These are phyloP conservation scores for Craterocephalus amniculus DNA, from an alignment of 2,797 vertebrate species.

Conservation along the genomic window DNA sequence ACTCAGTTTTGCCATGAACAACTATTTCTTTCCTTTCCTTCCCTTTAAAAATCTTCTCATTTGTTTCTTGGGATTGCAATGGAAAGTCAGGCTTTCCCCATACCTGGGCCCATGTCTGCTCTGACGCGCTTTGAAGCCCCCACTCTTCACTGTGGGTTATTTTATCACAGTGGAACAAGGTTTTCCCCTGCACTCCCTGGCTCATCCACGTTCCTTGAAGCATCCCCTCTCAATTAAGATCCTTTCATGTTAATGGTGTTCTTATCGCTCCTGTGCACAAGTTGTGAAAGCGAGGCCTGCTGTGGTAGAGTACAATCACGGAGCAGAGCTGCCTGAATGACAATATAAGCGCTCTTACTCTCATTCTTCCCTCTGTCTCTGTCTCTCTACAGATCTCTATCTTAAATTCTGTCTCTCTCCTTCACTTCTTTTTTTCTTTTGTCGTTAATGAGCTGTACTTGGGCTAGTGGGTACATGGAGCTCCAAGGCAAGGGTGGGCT, in stretches of 20 bases:
- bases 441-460: constrained; percentile 62
- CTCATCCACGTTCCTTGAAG: constrained; percentile 65
- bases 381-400: constrained; percentile 44
- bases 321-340: constrained; percentile 59
- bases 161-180: constrained; percentile 74
- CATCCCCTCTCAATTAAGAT: constrained; percentile 83
- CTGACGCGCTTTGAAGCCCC: constrained; percentile 69
- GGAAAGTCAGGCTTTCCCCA: constrained; percentile 43
- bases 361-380: constrained; percentile 54
- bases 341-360: constrained; percentile 48
- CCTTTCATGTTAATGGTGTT: constrained; percentile 81
- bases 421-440: constrained; percentile 14
- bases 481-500: constrained; percentile 38
- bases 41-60: constrained; percentile 27
- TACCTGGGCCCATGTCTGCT: constrained; percentile 62
- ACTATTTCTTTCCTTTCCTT: constrained; percentile 45
- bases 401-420: constrained; percentile 33
- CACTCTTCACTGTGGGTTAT: constrained; percentile 61
- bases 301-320: constrained; percentile 57
- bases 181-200: constrained; percentile 52
- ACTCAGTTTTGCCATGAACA: constrained; percentile 64
- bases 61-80: constrained; percentile 39
- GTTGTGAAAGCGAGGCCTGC: constrained; percentile 71
- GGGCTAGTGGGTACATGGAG: constrained; percentile 34
- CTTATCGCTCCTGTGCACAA: constrained; percentile 73